Evolutionary conservation across 2,888 invertebrate genomes (phyloP).

Genomic region (Pycnomerus fuliginosus): DNA sequence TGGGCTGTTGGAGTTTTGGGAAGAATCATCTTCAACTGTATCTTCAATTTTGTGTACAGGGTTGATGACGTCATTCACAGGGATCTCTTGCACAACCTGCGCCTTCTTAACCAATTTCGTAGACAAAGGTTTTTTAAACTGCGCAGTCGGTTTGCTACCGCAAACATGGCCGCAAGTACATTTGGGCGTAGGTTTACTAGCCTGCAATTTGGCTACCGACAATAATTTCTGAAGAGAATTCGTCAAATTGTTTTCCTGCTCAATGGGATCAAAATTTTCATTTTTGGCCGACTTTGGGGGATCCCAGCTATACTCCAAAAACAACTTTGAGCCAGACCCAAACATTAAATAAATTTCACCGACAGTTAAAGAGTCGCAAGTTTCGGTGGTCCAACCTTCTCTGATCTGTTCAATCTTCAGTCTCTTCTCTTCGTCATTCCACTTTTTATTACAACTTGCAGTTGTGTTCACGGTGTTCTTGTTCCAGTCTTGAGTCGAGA

Average conservation of each 20-base stretch:
- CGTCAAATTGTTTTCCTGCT: constrained; percentile 37
- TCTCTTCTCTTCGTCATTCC: constrained; percentile 14
- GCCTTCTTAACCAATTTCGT: no score
- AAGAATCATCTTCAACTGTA: constrained; percentile 1
- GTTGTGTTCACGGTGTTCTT: constrained; percentile 47
- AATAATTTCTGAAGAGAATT: constrained; percentile 57
- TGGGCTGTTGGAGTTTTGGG: constrained; percentile 2
- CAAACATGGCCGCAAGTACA: constrained; percentile 63
- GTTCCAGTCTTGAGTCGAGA: constrained; percentile 31
- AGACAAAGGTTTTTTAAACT: constrained; percentile 31
- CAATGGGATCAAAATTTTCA: constrained; percentile 13
- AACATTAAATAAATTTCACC: constrained; percentile 90
- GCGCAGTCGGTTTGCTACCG: constrained; percentile 31
- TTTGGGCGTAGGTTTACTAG: constrained; percentile 49
- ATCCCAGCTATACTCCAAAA: constrained; percentile 80
- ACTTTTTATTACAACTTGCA: constrained; percentile 15
- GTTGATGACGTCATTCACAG: neutral
- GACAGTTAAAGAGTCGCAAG: constrained; percentile 77
- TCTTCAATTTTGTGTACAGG: constrained; percentile 4
- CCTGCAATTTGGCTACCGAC: constrained; percentile 56
- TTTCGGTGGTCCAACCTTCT: constrained; percentile 77
- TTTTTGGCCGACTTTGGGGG: constrained; percentile 28
- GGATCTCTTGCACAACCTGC: neutral
- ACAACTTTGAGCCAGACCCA: constrained; percentile 71
- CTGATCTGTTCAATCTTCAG: constrained; percentile 53